These are phyloP conservation scores for Nerophis ophidion DNA, from an alignment of 2,113 vertebrate species.

Conservation along the genomic window DNA sequence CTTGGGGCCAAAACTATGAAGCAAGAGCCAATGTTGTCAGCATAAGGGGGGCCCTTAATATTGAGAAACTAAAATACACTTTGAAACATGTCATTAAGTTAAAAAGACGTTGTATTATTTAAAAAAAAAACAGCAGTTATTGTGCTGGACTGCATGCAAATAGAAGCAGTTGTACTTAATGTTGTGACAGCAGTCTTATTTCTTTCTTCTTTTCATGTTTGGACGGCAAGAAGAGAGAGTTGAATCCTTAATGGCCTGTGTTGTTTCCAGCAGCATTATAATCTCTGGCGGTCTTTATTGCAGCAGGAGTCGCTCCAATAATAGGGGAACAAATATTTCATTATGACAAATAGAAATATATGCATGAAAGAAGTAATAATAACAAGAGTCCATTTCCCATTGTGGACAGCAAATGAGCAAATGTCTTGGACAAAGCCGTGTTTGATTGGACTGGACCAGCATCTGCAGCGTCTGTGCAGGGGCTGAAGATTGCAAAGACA, in stretches of 20 bases:
- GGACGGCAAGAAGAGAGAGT: neutral
- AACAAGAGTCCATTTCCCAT: neutral
- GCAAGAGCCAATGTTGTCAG: too few relatives aligned
- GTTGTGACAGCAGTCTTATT: too few relatives aligned
- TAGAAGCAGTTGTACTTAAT: too few relatives aligned
- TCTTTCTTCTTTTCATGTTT: too few relatives aligned
- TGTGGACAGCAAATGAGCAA: neutral
- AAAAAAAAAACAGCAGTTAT: too few relatives aligned
- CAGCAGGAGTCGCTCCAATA: neutral
- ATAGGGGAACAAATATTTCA: neutral
- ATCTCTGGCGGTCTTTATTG: neutral
- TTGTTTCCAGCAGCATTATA: neutral
- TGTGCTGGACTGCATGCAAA: too few relatives aligned
- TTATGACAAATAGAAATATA: too few relatives aligned
- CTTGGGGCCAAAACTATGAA: too few relatives aligned
- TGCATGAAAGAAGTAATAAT: neutral
- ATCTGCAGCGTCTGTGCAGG: neutral
- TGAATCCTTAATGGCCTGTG: neutral
- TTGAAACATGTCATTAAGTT: too few relatives aligned
- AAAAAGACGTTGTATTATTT: too few relatives aligned
- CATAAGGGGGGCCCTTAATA: too few relatives aligned
- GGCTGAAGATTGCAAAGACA: neutral
- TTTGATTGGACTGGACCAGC: neutral
- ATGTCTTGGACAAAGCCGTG: slow-evolving; percentile 3
- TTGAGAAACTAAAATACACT: too few relatives aligned